These are phyloP conservation scores for Chymomyza amoena DNA, from an alignment of 2,888 invertebrate species.

Conservation along the genomic window DNA sequence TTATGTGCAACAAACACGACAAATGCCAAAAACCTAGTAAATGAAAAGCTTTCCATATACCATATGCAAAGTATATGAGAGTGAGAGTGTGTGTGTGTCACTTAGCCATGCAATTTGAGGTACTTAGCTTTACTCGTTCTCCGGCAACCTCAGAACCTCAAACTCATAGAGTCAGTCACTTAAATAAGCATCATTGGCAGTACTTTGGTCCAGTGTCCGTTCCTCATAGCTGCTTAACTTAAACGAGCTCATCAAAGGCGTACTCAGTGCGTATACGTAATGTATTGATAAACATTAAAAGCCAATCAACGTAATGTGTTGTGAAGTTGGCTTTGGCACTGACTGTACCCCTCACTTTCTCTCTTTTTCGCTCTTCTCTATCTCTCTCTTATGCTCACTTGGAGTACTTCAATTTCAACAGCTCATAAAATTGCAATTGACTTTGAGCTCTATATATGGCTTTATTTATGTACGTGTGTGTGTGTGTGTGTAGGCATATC, in stretches of 20 bases:
- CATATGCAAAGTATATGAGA: not conserved
- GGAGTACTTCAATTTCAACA: constrained; percentile 63
- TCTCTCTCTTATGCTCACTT: constrained; percentile 11
- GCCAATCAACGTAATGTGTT: constrained; percentile 70
- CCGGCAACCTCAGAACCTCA: constrained; percentile 23
- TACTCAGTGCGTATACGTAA: constrained; percentile 35
- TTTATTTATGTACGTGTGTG: constrained; percentile 6
- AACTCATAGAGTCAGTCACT: constrained; percentile 23
- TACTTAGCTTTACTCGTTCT: constrained; percentile 12
- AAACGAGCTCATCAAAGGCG: constrained; percentile 27
- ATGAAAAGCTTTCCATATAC: not conserved
- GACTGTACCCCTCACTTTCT: not conserved
- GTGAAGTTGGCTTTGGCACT: constrained; percentile 43
- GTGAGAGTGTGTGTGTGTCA: not conserved
- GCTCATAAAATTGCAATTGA: constrained; percentile 71
- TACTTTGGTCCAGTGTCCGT: not conserved
- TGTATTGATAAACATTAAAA: constrained; percentile 72
- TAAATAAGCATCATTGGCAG: constrained; percentile 15
- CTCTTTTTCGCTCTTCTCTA: constrained; percentile 4
- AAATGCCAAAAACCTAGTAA: constrained; percentile 4
- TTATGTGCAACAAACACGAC: constrained; percentile 58
- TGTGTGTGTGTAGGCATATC: not conserved
- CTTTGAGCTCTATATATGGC: constrained; percentile 42
- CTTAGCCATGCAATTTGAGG: constrained; percentile 48
- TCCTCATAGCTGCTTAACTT: not conserved